A percentile compares a stretch with the other conserved stretches of the same genome.
Evolutionary conservation across 2,113 vertebrate species (phyloP).

Genomic region (Neomonachus schauinslandi): DNA sequence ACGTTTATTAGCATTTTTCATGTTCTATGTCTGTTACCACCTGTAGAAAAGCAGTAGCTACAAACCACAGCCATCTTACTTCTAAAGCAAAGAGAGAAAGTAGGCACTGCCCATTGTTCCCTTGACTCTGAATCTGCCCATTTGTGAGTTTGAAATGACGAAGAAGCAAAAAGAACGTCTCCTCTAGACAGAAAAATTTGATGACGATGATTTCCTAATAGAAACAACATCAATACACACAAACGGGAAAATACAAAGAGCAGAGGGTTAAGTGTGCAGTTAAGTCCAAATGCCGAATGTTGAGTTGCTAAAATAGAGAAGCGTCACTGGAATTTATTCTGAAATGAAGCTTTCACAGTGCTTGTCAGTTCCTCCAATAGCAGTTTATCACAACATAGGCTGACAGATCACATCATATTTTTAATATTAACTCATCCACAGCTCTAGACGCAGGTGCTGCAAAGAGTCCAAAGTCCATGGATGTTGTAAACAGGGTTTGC

Average conservation of each 20-base stretch:
- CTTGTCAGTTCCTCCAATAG: slow-evolving; percentile 75
- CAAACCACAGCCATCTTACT: not conserved
- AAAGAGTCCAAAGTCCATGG: slow-evolving; percentile 66
- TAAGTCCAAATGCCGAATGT: slow-evolving; percentile 57
- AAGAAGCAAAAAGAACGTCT: slow-evolving; percentile 39
- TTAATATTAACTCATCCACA: slow-evolving; percentile 77
- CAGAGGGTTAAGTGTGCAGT: not conserved
- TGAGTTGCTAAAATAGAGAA: slow-evolving; percentile 66
- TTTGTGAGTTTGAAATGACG: slow-evolving; percentile 71
- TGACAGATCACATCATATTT: slow-evolving; percentile 75
- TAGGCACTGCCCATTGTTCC: slow-evolving; percentile 75
- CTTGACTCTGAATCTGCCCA: slow-evolving; percentile 77
- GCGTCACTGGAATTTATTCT: slow-evolving; percentile 74
- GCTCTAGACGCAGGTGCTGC: slow-evolving; percentile 76
- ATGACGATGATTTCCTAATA: slow-evolving; percentile 74
- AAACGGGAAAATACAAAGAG: not conserved
- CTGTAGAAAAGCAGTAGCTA: not conserved
- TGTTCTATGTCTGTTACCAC: not conserved
- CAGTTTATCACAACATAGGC: slow-evolving; percentile 74
- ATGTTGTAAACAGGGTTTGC: slow-evolving; percentile 65
- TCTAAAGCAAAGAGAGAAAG: slow-evolving; percentile 46
- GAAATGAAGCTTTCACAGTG: slow-evolving; percentile 77
- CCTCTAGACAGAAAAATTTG: slow-evolving; percentile 76
- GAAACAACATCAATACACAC: slow-evolving; percentile 9
- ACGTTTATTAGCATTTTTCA: not conserved